Conservation (phyloP, 2,888 invertebrate species). For the Proisotoma minuta region DNA sequence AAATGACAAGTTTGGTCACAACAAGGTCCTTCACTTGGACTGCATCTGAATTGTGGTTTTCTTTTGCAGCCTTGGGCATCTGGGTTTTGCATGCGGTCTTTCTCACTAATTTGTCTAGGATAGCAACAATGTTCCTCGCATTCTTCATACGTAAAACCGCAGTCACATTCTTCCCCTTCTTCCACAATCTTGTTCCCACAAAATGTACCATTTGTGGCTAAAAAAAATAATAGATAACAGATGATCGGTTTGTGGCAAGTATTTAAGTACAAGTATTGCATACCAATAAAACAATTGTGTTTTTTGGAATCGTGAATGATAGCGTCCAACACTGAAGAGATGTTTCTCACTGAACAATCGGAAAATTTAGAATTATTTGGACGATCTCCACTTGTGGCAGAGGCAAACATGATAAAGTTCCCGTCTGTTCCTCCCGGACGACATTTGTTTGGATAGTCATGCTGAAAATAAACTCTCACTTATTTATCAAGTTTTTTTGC, state of each 20-base stretch:
- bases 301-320: constrained; percentile 79
- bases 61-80: constrained; percentile 76
- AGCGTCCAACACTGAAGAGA: constrained; percentile 87
- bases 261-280: constrained; percentile 31
- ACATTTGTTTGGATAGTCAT: constrained; percentile 87
- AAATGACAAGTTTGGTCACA: constrained; percentile 78
- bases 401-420: constrained; percentile 99
- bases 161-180: constrained; percentile 96
- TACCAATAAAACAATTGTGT: constrained; percentile 81
- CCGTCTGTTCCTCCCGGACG: constrained; percentile 86
- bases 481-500: neutral
- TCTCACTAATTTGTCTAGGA: constrained; percentile 69
- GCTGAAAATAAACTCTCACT: constrained; percentile 57
- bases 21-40: constrained; percentile 97
- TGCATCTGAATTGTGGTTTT: constrained; percentile 73
- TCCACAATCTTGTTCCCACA: constrained; percentile 99
- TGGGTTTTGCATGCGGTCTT: constrained; percentile 64
- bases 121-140: constrained; percentile 92
- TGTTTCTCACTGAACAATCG: constrained; percentile 87
- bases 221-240: constrained; percentile 28
- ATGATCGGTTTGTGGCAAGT: neutral
- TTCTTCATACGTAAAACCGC: constrained; percentile 86
- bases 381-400: constrained; percentile 95
- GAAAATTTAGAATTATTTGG: constrained; percentile 95
- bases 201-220: constrained; percentile 85